These are phyloP conservation scores for Ischnura elegans DNA, from an alignment of 2,888 invertebrate species.

Conservation along the genomic window DNA sequence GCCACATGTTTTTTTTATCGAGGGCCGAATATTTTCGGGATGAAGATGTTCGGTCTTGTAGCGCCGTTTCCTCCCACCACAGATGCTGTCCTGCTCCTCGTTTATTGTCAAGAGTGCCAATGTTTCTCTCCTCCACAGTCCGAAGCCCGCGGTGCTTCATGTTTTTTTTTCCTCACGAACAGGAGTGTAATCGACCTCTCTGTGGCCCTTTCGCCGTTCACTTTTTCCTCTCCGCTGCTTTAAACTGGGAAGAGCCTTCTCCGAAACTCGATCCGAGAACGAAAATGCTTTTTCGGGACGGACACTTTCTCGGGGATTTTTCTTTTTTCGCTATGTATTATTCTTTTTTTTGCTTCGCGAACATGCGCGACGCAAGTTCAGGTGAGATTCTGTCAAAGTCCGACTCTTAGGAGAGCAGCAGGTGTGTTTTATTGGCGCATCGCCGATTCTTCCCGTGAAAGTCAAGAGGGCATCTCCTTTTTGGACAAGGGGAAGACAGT, in stretches of 20 bases:
- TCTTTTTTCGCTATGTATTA: too few species aligned
- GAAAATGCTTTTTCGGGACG: too few species aligned
- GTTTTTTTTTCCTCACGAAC: background rate
- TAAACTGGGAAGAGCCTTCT: background rate
- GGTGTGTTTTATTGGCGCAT: conserved; percentile 15
- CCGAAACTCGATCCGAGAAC: background rate
- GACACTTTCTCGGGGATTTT: too few species aligned
- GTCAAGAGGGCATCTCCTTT: too few species aligned
- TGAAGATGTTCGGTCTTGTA: too few species aligned
- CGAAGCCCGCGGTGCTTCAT: background rate
- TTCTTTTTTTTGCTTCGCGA: too few species aligned
- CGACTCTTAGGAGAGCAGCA: background rate
- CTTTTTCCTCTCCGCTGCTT: background rate
- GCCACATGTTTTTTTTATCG: too few species aligned
- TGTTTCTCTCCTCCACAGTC: background rate
- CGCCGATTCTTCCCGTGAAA: background rate
- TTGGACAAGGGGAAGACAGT: too few species aligned
- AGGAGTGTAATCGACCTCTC: background rate
- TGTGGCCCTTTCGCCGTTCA: background rate
- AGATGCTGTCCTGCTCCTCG: background rate
- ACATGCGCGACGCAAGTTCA: background rate
- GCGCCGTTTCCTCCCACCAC: background rate
- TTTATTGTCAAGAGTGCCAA: background rate
- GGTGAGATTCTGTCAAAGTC: background rate
- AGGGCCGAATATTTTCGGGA: too few species aligned